Conservation (phyloP, 1,140 invertebrate genomes). For the Drosophila bocki region DNA sequence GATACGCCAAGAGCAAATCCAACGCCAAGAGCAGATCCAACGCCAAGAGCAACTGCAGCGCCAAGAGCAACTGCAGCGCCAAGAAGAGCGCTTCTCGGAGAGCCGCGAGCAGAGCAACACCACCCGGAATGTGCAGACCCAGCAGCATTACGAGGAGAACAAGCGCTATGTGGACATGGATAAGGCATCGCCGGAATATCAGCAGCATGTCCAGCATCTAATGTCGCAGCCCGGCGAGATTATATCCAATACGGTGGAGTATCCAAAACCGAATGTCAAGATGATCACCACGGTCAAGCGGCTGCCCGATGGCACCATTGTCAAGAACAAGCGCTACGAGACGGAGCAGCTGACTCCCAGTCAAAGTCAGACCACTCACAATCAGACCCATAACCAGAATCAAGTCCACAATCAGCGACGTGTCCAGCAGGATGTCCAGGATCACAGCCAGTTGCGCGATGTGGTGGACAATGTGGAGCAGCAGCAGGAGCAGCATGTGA, state of each 20-base stretch:
- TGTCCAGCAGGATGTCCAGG: conserved; percentile 42
- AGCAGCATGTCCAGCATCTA: conserved; percentile 77
- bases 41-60: conserved; percentile 33
- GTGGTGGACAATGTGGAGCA: conserved; percentile 65
- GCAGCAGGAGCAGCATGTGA: conserved; percentile 39
- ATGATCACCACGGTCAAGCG: conserved; percentile 88
- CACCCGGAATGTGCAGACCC: conserved; percentile 72
- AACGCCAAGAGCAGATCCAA: conserved; percentile 47
- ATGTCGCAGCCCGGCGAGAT: conserved; percentile 84
- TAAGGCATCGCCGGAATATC: conserved; percentile 80
- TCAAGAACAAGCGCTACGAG: conserved; percentile 88
- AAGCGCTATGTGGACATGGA: conserved; percentile 84
- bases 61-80: conserved; percentile 47
- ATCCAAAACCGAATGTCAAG: conserved; percentile 88
- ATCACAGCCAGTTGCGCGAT: conserved; percentile 46
- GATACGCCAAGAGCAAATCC: conserved; percentile 23
- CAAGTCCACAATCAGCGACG: conserved; percentile 48
- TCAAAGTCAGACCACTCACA: conserved; percentile 27
- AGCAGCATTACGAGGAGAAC: conserved; percentile 76
- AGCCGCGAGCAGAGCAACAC: conserved; percentile 70
- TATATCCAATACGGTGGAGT: conserved; percentile 87
- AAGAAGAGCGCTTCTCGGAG: conserved; percentile 66
- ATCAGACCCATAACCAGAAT: conserved; percentile 28
- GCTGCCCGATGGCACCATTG: conserved; percentile 88
- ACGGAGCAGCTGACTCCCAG: conserved; percentile 84